Evolutionary conservation across 2,113 vertebrate genomes (phyloP).

Genomic region (Cephalophus harveyi): DNA sequence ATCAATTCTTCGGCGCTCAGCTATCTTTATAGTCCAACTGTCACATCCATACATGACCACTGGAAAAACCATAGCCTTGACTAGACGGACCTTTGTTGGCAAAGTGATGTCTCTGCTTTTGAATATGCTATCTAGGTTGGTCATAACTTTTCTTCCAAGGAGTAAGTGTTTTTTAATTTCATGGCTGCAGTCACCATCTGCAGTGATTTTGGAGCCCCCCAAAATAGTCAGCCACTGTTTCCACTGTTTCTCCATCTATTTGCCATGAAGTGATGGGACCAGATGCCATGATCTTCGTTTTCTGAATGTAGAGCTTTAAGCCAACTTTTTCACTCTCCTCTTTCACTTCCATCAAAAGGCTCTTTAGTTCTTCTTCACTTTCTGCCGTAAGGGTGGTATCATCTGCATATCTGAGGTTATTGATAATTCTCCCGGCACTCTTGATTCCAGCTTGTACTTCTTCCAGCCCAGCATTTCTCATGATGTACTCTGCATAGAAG

Average conservation of each 20-base stretch:
- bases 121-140: no score
- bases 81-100: background rate
- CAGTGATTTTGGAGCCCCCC: no score
- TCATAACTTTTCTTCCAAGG: no score
- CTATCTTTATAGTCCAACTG: background rate
- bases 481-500: background rate
- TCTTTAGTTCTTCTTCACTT: background rate
- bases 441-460: background rate
- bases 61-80: background rate
- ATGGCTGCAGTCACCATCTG: no score
- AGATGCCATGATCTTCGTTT: no score
- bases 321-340: background rate
- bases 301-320: background rate
- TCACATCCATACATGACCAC: background rate
- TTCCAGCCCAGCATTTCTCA: background rate
- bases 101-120: background rate
- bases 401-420: background rate
- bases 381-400: background rate
- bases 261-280: no score
- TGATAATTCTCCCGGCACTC: background rate
- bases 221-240: no score
- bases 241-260: no score
- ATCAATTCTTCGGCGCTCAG: background rate
- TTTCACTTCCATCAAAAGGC: background rate
- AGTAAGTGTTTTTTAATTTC: no score